phyloP scores from a whole-genome alignment of 1,140 invertebrate species.

The Triops longicaudatus region DNA sequence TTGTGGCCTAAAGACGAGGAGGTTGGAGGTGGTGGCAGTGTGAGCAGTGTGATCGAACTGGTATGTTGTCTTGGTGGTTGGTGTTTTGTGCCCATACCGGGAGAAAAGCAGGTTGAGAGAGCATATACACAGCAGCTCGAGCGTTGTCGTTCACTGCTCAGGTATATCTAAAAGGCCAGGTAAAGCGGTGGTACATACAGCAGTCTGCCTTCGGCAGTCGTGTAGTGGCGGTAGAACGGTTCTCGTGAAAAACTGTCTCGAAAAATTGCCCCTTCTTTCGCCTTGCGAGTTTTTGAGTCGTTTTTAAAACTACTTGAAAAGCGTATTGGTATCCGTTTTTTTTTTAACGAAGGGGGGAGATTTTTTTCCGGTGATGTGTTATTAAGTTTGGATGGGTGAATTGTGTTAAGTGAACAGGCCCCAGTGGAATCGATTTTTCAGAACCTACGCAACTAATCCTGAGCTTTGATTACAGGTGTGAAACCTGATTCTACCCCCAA shows the following conservation, averaged over 20 bases:
- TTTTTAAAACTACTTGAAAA: not conserved
- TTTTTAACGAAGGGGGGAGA: not conserved
- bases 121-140: constrained; percentile 1
- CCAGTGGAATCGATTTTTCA: not conserved
- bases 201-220: constrained; percentile 13
- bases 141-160: not conserved
- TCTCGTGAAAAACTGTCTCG: not conserved
- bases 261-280: not conserved
- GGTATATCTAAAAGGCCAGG: constrained; percentile 4
- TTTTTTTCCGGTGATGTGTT: not conserved
- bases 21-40: not conserved
- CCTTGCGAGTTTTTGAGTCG: not conserved
- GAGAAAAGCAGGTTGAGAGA: not conserved
- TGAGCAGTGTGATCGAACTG: constrained; percentile 5
- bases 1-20: not conserved
- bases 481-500: not conserved
- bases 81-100: not conserved
- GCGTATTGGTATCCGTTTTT: no score
- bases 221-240: not conserved
- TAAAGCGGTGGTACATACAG: not conserved
- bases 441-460: not conserved
- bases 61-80: constrained; percentile 2
- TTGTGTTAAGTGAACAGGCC: not conserved
- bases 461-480: not conserved
- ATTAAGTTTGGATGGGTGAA: not conserved